Evolutionary conservation across 2,797 vertebrate genomes (phyloP).

Genomic region (Hydrophis major): DNA sequence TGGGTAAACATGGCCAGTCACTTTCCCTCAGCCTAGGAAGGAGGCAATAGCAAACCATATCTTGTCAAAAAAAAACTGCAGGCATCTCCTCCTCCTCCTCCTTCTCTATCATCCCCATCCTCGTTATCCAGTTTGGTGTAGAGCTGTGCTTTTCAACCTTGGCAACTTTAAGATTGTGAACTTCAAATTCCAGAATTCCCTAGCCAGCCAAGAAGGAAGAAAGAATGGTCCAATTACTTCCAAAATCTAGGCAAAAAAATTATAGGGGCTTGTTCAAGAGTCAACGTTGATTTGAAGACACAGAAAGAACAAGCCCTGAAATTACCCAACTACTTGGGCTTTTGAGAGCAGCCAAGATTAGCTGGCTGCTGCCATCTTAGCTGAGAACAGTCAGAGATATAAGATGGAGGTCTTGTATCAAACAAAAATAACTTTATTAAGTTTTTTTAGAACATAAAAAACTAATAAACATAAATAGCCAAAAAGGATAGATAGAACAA

Average conservation of each 20-base stretch:
- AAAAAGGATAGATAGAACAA: neutral
- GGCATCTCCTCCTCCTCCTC: too few relatives aligned
- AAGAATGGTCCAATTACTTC: neutral
- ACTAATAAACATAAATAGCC: neutral
- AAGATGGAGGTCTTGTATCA: neutral
- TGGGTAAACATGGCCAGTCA: neutral
- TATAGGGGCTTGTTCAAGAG: neutral
- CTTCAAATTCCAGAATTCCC: neutral
- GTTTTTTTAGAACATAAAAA: neutral
- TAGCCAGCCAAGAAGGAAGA: neutral
- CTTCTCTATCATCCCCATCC: neutral
- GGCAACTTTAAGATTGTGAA: neutral
- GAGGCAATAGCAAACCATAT: neutral
- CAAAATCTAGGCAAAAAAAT: neutral
- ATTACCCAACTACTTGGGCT: neutral
- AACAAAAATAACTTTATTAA: neutral
- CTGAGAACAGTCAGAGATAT: neutral
- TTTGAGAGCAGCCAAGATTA: neutral
- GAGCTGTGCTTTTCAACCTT: neutral
- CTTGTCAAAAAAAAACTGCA: neutral
- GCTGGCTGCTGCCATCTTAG: neutral
- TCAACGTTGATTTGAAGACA: neutral
- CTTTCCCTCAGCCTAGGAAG: neutral
- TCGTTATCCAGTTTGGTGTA: neutral
- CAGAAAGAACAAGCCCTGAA: neutral